Conservation (phyloP, 2,113 vertebrate species). For the Tiliqua scincoides region DNA sequence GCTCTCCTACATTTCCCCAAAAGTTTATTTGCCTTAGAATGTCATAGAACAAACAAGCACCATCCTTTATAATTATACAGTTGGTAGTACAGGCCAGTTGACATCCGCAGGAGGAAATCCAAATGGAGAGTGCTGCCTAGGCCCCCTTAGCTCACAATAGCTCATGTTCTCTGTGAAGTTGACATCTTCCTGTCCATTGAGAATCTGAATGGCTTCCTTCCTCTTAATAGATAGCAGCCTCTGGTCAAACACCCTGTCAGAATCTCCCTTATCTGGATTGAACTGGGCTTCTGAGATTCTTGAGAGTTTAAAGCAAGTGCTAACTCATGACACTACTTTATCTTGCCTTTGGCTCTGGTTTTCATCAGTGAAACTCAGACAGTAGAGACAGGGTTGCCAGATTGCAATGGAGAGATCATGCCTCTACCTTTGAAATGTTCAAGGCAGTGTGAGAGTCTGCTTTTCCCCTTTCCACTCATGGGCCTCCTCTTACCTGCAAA, state of each 20-base stretch:
- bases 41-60: constrained; percentile 27
- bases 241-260: neutral
- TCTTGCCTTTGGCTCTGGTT: neutral
- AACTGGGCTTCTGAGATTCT: neutral
- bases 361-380: neutral
- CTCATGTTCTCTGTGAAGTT: neutral
- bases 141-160: neutral
- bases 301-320: neutral
- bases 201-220: constrained; percentile 16
- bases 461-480: too few species aligned
- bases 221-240: neutral
- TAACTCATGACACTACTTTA: fast-evolving
- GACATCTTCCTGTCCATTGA: constrained; percentile 1
- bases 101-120: neutral
- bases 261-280: neutral
- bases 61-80: constrained; percentile 28
- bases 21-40: constrained; percentile 31
- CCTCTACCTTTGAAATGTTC: neutral
- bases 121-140: neutral
- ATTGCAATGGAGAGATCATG: neutral
- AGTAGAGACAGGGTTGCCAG: neutral
- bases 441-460: neutral
- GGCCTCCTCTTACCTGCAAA: neutral
- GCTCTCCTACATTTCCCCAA: neutral
- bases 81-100: constrained; percentile 17